Conservation (phyloP, 2,113 vertebrate species). For the Oreochromis tanganicae region DNA sequence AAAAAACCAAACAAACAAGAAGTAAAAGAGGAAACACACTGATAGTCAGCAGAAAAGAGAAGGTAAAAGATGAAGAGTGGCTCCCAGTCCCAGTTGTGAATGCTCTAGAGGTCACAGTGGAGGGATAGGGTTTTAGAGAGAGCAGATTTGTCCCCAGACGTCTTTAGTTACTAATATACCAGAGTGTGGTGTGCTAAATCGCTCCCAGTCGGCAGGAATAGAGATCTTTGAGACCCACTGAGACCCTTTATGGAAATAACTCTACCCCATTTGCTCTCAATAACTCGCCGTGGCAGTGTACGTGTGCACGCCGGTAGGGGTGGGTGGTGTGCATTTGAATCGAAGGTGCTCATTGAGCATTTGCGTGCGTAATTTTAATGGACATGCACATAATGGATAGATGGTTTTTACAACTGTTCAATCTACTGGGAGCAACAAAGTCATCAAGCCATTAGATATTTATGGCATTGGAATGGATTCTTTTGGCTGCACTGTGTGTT, state of each 20-base stretch:
- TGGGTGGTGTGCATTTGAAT: constrained; percentile 13
- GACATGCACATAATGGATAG: constrained; percentile 62
- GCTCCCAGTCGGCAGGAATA: constrained; percentile 66
- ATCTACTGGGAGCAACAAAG: constrained; percentile 59
- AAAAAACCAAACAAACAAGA: not conserved
- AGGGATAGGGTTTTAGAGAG: constrained; percentile 57
- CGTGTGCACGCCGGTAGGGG: not conserved
- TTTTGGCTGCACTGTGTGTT: constrained; percentile 4
- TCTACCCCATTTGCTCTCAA: constrained; percentile 70
- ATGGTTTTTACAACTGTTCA: constrained; percentile 64
- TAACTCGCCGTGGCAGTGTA: constrained; percentile 49
- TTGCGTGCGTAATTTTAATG: constrained; percentile 50
- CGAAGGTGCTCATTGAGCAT: constrained; percentile 43
- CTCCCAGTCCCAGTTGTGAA: constrained; percentile 50
- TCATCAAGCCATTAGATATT: constrained; percentile 66
- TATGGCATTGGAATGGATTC: constrained; percentile 40
- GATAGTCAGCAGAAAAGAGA: constrained; percentile 40
- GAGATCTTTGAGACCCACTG: constrained; percentile 67
- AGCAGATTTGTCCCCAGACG: constrained; percentile 61
- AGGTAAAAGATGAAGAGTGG: constrained; percentile 40
- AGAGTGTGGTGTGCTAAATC: constrained; percentile 61
- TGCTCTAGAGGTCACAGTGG: constrained; percentile 62
- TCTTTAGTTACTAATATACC: constrained; percentile 74
- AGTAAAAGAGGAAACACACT: constrained; percentile 40
- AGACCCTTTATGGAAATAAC: constrained; percentile 77